A percentile compares a stretch with the other conserved stretches of the same genome.
Evolutionary conservation across 1,140 invertebrate species (phyloP).

Genomic region (Drosophila subpulchrella): DNA sequence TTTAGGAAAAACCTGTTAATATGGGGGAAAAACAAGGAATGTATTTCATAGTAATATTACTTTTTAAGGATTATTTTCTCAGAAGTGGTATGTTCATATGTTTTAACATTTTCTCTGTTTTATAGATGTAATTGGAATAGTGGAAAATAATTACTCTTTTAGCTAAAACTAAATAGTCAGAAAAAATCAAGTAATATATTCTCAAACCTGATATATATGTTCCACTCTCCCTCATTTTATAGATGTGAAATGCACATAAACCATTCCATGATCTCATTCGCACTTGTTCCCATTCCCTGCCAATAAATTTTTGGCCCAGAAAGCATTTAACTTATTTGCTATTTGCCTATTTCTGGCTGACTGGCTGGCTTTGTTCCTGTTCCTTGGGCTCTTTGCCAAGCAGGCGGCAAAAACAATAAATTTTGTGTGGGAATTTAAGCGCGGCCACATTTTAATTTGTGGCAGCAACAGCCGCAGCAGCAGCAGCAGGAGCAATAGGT

Average conservation of each 20-base stretch:
- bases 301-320: slow-evolving; percentile 65
- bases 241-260: slow-evolving; percentile 12
- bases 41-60: no score
- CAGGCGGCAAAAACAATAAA: slow-evolving; percentile 74
- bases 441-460: slow-evolving; percentile 81
- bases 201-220: no score
- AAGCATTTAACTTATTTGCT: slow-evolving; percentile 77
- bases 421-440: slow-evolving; percentile 64
- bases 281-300: slow-evolving; percentile 19
- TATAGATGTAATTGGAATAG: no score
- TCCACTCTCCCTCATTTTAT: background rate
- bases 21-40: no score
- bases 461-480: slow-evolving; percentile 43
- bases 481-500: slow-evolving; percentile 11
- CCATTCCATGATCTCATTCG: slow-evolving; percentile 26
- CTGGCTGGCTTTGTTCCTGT: slow-evolving; percentile 43
- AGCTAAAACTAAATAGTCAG: no score
- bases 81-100: no score
- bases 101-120: no score
- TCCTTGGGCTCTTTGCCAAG: slow-evolving; percentile 39
- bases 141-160: no score
- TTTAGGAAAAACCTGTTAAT: background rate
- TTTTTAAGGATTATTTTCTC: no score
- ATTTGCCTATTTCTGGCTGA: slow-evolving; percentile 65
- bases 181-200: no score